phyloP scores from a whole-genome alignment of 1,140 invertebrate species.

The Ericerus pela region DNA sequence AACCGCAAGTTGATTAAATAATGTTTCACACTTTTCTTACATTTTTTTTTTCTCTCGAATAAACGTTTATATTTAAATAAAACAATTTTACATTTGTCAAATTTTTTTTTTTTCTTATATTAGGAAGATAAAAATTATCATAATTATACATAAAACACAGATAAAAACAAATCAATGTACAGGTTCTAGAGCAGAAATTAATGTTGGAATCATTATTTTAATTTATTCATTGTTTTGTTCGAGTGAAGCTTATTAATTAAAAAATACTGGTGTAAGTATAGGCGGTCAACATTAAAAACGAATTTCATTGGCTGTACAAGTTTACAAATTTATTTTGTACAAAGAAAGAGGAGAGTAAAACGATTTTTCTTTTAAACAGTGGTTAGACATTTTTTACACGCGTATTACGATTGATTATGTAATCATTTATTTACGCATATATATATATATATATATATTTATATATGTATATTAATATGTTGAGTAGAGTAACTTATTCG shows the following conservation, averaged over 20 bases:
- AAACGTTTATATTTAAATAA: too few species aligned
- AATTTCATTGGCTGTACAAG: constrained; percentile 3
- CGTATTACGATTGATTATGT: too few species aligned
- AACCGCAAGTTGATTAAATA: too few species aligned
- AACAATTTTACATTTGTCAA: too few species aligned
- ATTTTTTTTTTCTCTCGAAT: too few species aligned
- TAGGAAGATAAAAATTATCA: not conserved
- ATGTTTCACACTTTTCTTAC: too few species aligned
- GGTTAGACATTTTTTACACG: too few species aligned
- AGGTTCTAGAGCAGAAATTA: not conserved
- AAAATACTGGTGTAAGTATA: constrained; percentile 3
- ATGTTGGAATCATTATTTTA: not conserved
- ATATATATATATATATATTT: too few species aligned
- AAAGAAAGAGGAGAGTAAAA: not conserved
- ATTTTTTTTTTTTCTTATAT: too few species aligned
- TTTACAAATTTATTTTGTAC: constrained; percentile 2
- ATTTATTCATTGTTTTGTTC: too few species aligned
- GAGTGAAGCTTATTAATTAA: constrained; percentile 6
- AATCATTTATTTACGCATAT: constrained; percentile 8
- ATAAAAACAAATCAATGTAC: not conserved
- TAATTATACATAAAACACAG: not conserved
- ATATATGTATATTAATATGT: too few species aligned
- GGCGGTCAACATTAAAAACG: constrained; percentile 7
- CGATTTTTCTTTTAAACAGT: too few species aligned
- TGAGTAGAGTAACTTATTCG: constrained; percentile 8